These are phyloP conservation scores for Patella ulyssiponensis DNA, from an alignment of 2,888 invertebrate species.

Conservation along the genomic window DNA sequence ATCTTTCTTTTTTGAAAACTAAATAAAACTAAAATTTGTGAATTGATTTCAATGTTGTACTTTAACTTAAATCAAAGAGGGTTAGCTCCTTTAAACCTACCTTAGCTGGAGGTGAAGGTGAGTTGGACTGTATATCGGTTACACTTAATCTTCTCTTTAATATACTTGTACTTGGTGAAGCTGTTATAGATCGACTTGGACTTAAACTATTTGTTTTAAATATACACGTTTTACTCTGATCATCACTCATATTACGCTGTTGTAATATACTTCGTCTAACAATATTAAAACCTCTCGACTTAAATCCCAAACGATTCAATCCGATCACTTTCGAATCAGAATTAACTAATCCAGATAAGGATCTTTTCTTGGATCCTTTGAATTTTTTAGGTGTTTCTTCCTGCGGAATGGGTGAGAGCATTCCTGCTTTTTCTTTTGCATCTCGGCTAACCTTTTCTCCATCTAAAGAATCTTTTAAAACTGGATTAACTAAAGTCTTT, in stretches of 20 bases:
- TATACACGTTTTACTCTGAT: background rate
- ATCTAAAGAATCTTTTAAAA: background rate
- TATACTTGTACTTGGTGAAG: conserved; percentile 68
- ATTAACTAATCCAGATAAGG: conserved; percentile 1
- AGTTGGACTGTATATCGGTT: conserved; percentile 42
- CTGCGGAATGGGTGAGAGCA: conserved; percentile 10
- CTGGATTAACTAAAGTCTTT: background rate
- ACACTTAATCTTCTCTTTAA: conserved; percentile 57
- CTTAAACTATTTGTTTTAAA: background rate
- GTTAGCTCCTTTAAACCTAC: conserved; percentile 35
- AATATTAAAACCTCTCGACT: conserved; percentile 25
- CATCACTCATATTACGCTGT: conserved; percentile 3
- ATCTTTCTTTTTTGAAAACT: too few species aligned
- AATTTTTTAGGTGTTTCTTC: conserved; percentile 51
- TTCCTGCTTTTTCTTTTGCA: background rate
- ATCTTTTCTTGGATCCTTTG: conserved; percentile 19
- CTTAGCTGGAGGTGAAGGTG: conserved; percentile 63
- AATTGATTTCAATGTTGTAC: too few species aligned
- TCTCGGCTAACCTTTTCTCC: background rate
- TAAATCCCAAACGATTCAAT: conserved; percentile 9
- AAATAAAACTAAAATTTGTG: too few species aligned
- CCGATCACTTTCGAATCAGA: conserved; percentile 26
- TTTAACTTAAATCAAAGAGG: too few species aligned
- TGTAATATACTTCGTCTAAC: conserved; percentile 27
- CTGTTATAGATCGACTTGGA: conserved; percentile 49